These are phyloP conservation scores for Crambe crambe DNA, from an alignment of 37 sponge, comb jelly and placozoan genomes.

Conservation along the genomic window DNA sequence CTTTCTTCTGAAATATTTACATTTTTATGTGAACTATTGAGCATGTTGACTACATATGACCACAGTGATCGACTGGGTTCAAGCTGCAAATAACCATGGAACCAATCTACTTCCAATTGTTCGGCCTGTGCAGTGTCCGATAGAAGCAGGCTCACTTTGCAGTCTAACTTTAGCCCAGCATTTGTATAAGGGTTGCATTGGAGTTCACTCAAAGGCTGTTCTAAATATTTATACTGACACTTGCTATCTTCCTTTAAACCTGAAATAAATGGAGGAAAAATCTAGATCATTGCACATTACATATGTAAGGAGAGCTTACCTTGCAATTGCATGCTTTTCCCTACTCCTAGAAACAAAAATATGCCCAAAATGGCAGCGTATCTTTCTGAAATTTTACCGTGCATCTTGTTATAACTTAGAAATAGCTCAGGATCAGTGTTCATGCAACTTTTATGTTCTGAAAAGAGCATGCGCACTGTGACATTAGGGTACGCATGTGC, in stretches of 20 bases:
- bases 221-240: slow-evolving; percentile 21
- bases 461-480: too few relatives aligned
- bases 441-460: too few relatives aligned
- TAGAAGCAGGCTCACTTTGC: not conserved
- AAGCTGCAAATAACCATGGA: not conserved
- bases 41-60: not conserved
- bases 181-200: slow-evolving; percentile 30
- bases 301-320: too few relatives aligned
- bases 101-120: slow-evolving; percentile 14
- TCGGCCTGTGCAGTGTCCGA: not conserved
- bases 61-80: not conserved
- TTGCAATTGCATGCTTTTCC: not conserved
- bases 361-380: not conserved
- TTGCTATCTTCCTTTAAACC: not conserved
- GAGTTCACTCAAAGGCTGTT: slow-evolving; percentile 23
- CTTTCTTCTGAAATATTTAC: not conserved
- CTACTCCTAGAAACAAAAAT: not conserved
- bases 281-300: too few relatives aligned
- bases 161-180: slow-evolving; percentile 25
- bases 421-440: too few relatives aligned
- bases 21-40: not conserved
- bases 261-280: not conserved
- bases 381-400: too few relatives aligned
- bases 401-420: too few relatives aligned
- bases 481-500: too few relatives aligned